Base-by-base conservation (phyloP, 2,797 vertebrate species). In the Spinus pinus region DNA sequence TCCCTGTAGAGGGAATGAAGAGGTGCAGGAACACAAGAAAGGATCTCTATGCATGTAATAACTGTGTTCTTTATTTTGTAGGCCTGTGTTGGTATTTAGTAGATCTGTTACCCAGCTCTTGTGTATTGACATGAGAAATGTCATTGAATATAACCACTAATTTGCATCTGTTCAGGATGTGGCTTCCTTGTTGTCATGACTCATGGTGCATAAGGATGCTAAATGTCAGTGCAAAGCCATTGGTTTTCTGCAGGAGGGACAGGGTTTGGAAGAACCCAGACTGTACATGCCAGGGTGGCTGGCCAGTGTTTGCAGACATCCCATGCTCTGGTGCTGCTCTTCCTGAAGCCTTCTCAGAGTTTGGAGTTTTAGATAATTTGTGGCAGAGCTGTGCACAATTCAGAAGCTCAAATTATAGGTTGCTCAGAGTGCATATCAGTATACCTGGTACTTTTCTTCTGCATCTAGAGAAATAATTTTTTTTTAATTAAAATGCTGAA, bases 301-400 rank as follows among this genome's bases (percentile, higher is more conserved):
- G 31, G 33, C 2, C 7, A 5, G 8, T 24, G 47, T 50, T 60
- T 65, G 57, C 69, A 83, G 80, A 47, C 12, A 10, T 33, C 8
- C 12, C 0, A 0, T 58, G 30, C 22, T 67, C 22, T 16, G 28
- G 14, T 10, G 6, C 20, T 82, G 58, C 25, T 65, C 3, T 19
- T 35, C 58, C 61, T 84, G 47, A 69, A 69, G 11, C 21, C 14
- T 80, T 30, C 27, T 56, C 33, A 70, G 62, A 42, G 13, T 57
- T 9, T 82, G 37, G 31, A 47, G 9, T 49, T 93, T 72, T 41
- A 33, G 41, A n/a, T 62, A 0, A 23, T 39, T 67, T 81, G 41
- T 28, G 46, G 37, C 25, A 66, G 56, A 77, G 47, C 20, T 41
- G 17, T 46, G 9, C 7, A 51, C 3, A 15, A 15, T 57, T 73